A percentile compares a stretch with the other conserved stretches of the same genome.
Evolutionary conservation across 2,113 vertebrate species (phyloP).

Genomic region (Planiliza haematocheilus): DNA sequence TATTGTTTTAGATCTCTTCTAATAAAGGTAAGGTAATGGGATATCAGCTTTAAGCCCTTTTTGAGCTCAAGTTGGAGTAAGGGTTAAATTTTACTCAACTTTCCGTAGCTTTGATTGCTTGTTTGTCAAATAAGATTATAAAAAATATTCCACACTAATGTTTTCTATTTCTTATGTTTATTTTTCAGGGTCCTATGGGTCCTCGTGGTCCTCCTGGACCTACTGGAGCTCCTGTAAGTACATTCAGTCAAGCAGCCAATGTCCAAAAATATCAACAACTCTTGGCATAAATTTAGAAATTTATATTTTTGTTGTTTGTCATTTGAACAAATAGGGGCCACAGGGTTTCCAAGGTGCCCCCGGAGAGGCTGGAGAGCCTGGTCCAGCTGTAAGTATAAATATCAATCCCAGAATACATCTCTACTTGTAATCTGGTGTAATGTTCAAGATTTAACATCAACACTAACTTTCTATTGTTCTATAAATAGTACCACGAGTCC

Average conservation of each 20-base stretch:
- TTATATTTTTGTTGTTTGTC: constrained; percentile 21
- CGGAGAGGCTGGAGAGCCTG: constrained; percentile 93
- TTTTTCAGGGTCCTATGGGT: constrained; percentile 93
- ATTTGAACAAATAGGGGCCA: constrained; percentile 85
- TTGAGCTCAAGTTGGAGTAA: neutral
- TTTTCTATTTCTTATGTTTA: constrained; percentile 33
- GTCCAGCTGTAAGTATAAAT: constrained; percentile 88
- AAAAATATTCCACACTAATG: neutral
- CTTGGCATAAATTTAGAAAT: constrained; percentile 7
- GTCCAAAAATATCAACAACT: neutral
- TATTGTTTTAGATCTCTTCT: neutral
- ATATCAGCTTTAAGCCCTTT: neutral
- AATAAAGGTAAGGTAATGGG: neutral
- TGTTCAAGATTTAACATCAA: neutral
- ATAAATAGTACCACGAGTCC: neutral
- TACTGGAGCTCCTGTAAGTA: constrained; percentile 91
- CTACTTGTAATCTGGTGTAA: neutral
- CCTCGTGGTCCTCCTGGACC: constrained; percentile 94
- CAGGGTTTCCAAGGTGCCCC: constrained; percentile 96
- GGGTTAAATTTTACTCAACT: neutral
- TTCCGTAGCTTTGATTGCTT: neutral
- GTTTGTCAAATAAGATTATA: neutral
- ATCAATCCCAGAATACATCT: constrained; percentile 19
- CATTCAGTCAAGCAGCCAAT: neutral
- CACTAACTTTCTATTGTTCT: neutral